Evolutionary conservation across 2,113 vertebrate genomes (phyloP).

Genomic region (Hydropotes inermis): DNA sequence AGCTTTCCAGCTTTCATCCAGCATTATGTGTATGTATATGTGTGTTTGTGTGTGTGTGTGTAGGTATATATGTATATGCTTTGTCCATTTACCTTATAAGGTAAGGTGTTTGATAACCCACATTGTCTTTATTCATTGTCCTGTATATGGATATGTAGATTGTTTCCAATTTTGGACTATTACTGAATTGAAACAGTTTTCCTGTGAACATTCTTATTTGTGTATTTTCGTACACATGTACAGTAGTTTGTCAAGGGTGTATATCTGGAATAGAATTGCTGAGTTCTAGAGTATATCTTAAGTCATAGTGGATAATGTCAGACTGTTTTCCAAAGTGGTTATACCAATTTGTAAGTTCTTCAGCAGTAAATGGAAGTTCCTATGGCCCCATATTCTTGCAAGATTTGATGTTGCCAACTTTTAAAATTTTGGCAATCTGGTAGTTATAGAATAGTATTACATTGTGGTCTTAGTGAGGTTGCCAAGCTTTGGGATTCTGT

Average conservation of each 20-base stretch:
- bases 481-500: not conserved
- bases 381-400: not conserved
- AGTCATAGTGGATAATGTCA: not conserved
- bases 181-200: not conserved
- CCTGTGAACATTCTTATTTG: slow-evolving; percentile 25
- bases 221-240: not conserved
- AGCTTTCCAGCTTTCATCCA: not conserved
- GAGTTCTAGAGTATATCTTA: not conserved
- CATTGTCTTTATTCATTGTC: not conserved
- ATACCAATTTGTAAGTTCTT: not conserved
- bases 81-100: not conserved
- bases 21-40: not conserved
- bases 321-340: not conserved
- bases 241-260: not conserved
- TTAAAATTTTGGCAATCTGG: slow-evolving; percentile 13
- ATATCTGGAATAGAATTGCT: slow-evolving; percentile 10
- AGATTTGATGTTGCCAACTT: not conserved
- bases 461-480: not conserved
- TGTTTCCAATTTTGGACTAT: not conserved
- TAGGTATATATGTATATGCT: not conserved
- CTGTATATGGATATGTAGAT: not conserved
- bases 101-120: not conserved
- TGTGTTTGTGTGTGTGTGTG: not conserved
- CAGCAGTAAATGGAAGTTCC: not conserved
- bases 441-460: not conserved